These are phyloP conservation scores for Melanotaenia duboulayi DNA, from an alignment of 2,113 vertebrate species.

Conservation along the genomic window DNA sequence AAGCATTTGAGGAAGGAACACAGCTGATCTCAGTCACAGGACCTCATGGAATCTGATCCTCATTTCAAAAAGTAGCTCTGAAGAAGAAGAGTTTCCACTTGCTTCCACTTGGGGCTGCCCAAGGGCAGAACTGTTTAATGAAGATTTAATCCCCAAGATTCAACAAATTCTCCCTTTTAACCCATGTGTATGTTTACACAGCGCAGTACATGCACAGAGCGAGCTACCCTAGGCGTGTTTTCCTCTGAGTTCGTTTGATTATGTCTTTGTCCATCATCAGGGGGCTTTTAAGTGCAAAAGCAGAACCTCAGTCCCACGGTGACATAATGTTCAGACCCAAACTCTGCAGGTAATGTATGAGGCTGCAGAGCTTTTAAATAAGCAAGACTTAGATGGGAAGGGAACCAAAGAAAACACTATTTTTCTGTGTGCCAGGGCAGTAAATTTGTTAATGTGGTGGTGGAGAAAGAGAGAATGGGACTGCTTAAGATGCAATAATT, in stretches of 20 bases:
- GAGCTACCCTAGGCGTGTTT: slow-evolving; percentile 32
- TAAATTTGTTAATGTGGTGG: slow-evolving; percentile 51
- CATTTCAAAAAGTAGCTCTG: neutral
- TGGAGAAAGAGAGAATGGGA: slow-evolving; percentile 59
- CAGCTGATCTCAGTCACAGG: neutral
- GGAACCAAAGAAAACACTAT: slow-evolving; percentile 77
- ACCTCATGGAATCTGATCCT: neutral
- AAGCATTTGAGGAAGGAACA: neutral
- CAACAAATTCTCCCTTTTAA: slow-evolving; percentile 4
- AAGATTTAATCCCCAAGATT: neutral
- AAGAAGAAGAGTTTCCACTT: slow-evolving; percentile 2
- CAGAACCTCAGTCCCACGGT: slow-evolving; percentile 64
- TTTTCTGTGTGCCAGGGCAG: slow-evolving; percentile 52
- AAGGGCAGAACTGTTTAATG: slow-evolving; percentile 28
- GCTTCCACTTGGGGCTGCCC: slow-evolving; percentile 43
- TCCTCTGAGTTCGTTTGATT: slow-evolving; percentile 70
- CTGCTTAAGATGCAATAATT: slow-evolving; percentile 37
- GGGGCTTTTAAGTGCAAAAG: slow-evolving; percentile 80
- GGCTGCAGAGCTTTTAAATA: slow-evolving; percentile 71
- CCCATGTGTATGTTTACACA: slow-evolving; percentile 35
- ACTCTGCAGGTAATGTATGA: slow-evolving; percentile 75
- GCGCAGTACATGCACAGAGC: slow-evolving; percentile 6
- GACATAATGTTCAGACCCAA: slow-evolving; percentile 68
- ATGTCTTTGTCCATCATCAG: slow-evolving; percentile 79
- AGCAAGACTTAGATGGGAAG: slow-evolving; percentile 72